Evolutionary conservation across 2,888 invertebrate genomes (phyloP), one percentile per base, ranked within the genome.

Genomic region (Lasioglossum zephyrum): DNA sequence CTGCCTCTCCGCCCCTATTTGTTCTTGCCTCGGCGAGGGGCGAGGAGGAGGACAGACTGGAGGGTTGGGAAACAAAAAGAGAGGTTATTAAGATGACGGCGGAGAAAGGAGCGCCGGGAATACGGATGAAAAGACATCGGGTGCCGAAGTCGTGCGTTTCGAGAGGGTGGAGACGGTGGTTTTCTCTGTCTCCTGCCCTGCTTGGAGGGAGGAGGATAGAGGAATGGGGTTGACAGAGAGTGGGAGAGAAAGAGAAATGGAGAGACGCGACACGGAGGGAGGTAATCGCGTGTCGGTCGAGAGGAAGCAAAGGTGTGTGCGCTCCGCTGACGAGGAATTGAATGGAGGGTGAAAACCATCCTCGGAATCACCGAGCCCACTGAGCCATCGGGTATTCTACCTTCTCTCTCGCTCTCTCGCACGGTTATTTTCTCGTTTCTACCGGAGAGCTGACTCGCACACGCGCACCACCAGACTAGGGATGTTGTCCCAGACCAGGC

Each of bases 271-370:
- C 49, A 72, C 73, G 49, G 73, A 53, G 49, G 47, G 57, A 49
- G 77, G 81, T 44, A 63, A 77, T 74, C 81, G 69, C 66, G 77
- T 81, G 84, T 85, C 79, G 86, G 87, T 73, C 18, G 86, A 84
- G 80, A 88, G 78, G 79, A 81, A 81, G 76, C 83, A 80, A 83
- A 84, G 84, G 77, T 83, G 87, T 81, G 90, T 87, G 91, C 91
- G 92, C 92, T 91, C 85, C 82, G 86, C 78, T 89, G 92, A 92
- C 92, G 92, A 92, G 90, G 90, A 91, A 93, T 93, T 92, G 88
- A 93, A 92, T 89, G 90, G 87, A 87, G 90, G 88, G 87, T 83
- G 85, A 85, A 90, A 89, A 87, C 77, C 85, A 82, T 85, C 85
- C 88, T 86, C 85, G 82, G 81, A 84, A 88, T 82, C 77, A 83